Conservation (phyloP, 2,113 vertebrate species). For the Oreocharis arfaki region DNA sequence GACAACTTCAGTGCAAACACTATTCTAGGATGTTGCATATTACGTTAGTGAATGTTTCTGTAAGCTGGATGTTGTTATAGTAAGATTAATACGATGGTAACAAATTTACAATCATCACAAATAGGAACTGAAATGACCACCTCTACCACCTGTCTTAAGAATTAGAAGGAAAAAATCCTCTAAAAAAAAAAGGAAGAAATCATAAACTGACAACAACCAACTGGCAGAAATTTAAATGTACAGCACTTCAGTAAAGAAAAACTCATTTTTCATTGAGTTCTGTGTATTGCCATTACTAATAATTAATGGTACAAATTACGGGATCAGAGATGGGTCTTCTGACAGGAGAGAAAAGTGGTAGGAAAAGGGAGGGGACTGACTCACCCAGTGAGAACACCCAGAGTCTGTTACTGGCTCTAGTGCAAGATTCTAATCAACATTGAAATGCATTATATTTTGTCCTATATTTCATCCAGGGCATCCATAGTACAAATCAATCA, state of each 20-base stretch:
- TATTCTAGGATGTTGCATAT: neutral
- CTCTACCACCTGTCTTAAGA: neutral
- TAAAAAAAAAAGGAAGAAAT: neutral
- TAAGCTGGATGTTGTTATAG: neutral
- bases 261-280: neutral
- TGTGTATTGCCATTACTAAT: neutral
- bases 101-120: neutral
- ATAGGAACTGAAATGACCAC: neutral
- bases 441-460: conserved; percentile 38
- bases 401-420: conserved; percentile 8
- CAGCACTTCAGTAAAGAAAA: neutral
- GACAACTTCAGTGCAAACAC: neutral
- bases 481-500: conserved; percentile 6
- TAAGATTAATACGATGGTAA: neutral
- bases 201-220: neutral
- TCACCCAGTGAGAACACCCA: neutral
- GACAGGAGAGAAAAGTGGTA: neutral
- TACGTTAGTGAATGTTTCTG: neutral
- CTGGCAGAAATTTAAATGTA: neutral
- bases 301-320: neutral
- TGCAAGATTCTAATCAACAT: conserved; percentile 35
- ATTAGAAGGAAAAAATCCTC: neutral
- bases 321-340: neutral
- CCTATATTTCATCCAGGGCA: conserved; percentile 20
- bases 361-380: neutral